phyloP scores from a whole-genome alignment of 2,888 invertebrate genomes.

The Teleogryllus oceanicus region DNA sequence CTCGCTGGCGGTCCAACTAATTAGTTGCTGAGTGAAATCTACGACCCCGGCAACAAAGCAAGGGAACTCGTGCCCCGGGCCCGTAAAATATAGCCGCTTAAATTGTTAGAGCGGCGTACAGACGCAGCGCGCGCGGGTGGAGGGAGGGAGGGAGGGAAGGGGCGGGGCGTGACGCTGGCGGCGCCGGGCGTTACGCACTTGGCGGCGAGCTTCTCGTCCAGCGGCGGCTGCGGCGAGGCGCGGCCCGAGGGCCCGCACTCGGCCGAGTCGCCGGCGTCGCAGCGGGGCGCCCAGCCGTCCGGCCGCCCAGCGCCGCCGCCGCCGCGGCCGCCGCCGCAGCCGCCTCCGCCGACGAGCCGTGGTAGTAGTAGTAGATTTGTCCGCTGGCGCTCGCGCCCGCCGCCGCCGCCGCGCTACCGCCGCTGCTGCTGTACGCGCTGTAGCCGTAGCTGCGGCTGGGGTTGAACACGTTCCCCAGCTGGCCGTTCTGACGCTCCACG shows the following conservation, averaged over 20 bases:
- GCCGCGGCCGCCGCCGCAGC: background rate
- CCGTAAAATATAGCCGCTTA: no score
- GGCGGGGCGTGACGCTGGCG: conserved; percentile 43
- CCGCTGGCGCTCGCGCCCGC: background rate
- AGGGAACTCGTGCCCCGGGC: no score
- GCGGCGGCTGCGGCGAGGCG: background rate
- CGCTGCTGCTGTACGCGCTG: conserved; percentile 11
- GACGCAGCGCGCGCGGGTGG: no score
- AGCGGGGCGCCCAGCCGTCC: background rate
- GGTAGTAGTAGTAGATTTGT: conserved; percentile 30
- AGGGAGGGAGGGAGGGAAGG: no score
- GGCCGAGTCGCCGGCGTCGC: conserved; percentile 20
- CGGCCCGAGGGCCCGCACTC: background rate
- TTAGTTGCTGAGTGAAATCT: no score
- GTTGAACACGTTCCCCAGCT: conserved; percentile 24
- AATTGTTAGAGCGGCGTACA: no score
- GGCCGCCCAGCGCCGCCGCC: background rate
- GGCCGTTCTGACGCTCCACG: conserved; percentile 53
- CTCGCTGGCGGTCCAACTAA: no score
- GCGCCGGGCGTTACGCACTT: conserved; percentile 74
- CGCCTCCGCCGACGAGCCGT: conserved; percentile 20
- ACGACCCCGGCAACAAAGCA: no score
- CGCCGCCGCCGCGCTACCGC: background rate
- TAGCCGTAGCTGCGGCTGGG: conserved; percentile 23
- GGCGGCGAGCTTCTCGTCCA: conserved; percentile 61